Base-by-base conservation (phyloP, 2,888 invertebrate genomes). In the Heliothis peltigera region DNA sequence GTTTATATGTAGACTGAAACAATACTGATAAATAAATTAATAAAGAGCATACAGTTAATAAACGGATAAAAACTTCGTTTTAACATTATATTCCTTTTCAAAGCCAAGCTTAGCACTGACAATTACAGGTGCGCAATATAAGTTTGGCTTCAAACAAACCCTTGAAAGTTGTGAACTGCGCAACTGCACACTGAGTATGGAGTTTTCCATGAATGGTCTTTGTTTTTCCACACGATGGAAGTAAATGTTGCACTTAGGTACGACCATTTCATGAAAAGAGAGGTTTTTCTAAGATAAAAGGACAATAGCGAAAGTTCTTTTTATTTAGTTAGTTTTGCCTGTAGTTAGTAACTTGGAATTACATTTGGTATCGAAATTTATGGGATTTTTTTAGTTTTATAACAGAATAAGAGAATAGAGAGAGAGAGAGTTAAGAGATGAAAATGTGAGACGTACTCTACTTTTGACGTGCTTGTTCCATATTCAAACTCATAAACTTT, bases 201-300 rank as follows among this genome's bases (percentile, higher is more conserved):
- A 39, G 62, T 76, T 75, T 76, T 75, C 77, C 57, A 76, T 76
- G 77, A 65, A 15, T 32, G 19, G 74, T 73, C 74, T 76, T 76
- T 48, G 44, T 54, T 69, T 54, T 56, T 25, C 59, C 22, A 57
- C 62, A 53, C 47, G 48, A 28, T 19, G n/a, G 42, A 54, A 17
- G 12, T n/a, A 39, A 39, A 39, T 39, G 39, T 39, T 5, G n/a
- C 39, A 15, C 15, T 39, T 39, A n/a, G n/a, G n/a, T n/a, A 39
- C 39, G 39, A n/a, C 4, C 6, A n/a, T 39, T 39, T n/a, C 1
- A 39, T 39, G 39, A 39, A n/a, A 3, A n/a, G 39, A 39, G 6
- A 35, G 39, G 39, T 39, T 39, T 39, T 39, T 39, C 35, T 4
- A 35, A 35, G 35, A 35, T 35, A 15, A 4, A 15, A 35, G 35